Base-by-base conservation (phyloP, 2,113 vertebrate species). In the Chloroceryle aenea region DNA sequence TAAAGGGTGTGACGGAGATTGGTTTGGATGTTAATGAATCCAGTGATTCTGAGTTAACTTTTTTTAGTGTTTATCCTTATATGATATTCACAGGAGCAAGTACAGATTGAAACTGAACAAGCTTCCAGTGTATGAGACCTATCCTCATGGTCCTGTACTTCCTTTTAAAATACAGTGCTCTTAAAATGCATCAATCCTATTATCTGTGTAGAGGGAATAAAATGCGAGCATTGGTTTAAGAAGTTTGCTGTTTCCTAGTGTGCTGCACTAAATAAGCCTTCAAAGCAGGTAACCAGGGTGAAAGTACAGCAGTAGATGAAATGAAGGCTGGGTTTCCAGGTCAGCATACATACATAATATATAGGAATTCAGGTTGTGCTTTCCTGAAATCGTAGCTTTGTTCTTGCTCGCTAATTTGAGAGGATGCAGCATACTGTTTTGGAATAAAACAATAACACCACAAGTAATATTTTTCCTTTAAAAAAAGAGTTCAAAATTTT, bases 201-300 rank as follows among this genome's bases (percentile, higher is more conserved):
- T 79, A 68, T 58, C 30, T 85, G 79, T 58, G 48, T 47, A 34
- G 25, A 72, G 34, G 48, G 16, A 87, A 87, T 40, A 15, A 72
- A 64, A 45, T 48, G 20, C 14, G 66, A 87, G 12, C 0, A 0
- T 50, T 45, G 18, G 4, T 72, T 81, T 68, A 63, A 71, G 26
- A 84, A 19, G 25, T 3, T 52, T 15, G 45, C 19, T 69, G 0
- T 88, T 79, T 77, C 14, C 53, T n/a, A 19, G 14, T 25, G 27
- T 61, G 30, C 40, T 89, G 42, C 53, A 15, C 50, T 80, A 90
- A 87, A 78, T 50, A 78, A 71, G 15, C 16, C 69, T 89, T 84
- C 59, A 85, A 74, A 93, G 29, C 40, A 56, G 72, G 13, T 71
- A 61, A 52, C 14, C 30, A 69, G 32, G 26, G 14, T 63, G 45